Percentiles rank a stretch among this genome's conserved stretches.
Evolutionary conservation across 2,888 invertebrate species (phyloP).

Genomic region (Bombyx huttoni): DNA sequence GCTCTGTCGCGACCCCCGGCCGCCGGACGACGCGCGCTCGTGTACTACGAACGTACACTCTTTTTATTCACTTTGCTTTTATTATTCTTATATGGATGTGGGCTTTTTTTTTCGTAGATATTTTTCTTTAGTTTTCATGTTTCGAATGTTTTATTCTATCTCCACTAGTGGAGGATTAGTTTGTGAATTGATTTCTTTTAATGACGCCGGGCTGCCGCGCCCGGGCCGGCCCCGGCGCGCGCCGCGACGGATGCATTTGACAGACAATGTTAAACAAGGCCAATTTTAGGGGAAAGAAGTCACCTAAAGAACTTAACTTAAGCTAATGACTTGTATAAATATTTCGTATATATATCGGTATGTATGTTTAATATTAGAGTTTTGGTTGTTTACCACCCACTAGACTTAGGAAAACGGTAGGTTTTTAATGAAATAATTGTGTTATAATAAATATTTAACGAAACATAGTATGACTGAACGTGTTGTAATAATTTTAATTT

Average conservation of each 20-base stretch:
- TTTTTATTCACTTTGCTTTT: conserved; percentile 47
- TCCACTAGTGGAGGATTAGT: conserved; percentile 28
- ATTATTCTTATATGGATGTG: conserved; percentile 60
- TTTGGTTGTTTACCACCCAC: conserved; percentile 71
- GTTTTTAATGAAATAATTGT: conserved; percentile 67
- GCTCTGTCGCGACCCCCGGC: conserved; percentile 37
- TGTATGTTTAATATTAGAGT: conserved; percentile 72
- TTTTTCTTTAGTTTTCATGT: conserved; percentile 31
- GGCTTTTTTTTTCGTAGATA: conserved; percentile 47
- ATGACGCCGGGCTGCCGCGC: conserved; percentile 31
- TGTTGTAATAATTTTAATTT: conserved; percentile 60
- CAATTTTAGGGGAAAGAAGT: conserved; percentile 59
- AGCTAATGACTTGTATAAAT: conserved; percentile 72
- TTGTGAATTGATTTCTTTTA: conserved; percentile 60
- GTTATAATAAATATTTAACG: conserved; percentile 61
- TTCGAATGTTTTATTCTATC: conserved; percentile 11
- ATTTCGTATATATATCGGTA: conserved; percentile 71
- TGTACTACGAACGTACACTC: conserved; percentile 12
- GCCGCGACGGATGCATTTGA: conserved; percentile 43
- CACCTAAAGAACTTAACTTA: conserved; percentile 70
- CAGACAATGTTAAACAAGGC: conserved; percentile 63
- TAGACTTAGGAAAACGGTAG: conserved; percentile 69
- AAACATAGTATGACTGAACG: conserved; percentile 68
- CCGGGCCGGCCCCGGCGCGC: conserved; percentile 9
- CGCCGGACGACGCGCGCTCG: conserved; percentile 19